phyloP scores from a whole-genome alignment of 53 echinoderm and acorn worm species.

The Holothuria leucospilota region DNA sequence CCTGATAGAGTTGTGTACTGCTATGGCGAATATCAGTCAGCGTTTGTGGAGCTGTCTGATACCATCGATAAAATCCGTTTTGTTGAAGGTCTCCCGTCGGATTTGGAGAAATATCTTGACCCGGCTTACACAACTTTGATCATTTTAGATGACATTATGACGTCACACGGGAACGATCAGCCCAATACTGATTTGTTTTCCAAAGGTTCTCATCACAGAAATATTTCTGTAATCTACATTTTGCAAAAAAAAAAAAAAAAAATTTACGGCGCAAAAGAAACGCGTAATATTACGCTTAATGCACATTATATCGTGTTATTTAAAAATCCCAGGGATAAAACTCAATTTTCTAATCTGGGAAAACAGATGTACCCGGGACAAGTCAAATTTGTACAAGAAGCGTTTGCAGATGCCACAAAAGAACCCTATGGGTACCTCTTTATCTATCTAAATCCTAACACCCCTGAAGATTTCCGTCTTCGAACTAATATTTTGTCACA shows the following conservation, averaged over 20 bases:
- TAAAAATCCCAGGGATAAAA: constrained; percentile 78
- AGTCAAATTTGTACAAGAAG: constrained; percentile 73
- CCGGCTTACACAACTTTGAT: constrained; percentile 57
- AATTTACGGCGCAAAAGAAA: constrained; percentile 81
- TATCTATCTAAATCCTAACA: constrained; percentile 57
- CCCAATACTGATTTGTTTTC: constrained; percentile 72
- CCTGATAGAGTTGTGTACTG: constrained; percentile 75
- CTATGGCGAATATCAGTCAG: constrained; percentile 82
- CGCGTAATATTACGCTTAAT: constrained; percentile 82
- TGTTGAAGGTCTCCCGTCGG: constrained; percentile 74
- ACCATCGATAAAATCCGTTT: constrained; percentile 63
- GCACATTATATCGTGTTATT: constrained; percentile 82
- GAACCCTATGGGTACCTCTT: constrained; percentile 60
- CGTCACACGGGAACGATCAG: constrained; percentile 64
- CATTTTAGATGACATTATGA: constrained; percentile 75
- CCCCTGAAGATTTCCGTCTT: constrained; percentile 53
- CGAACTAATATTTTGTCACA: constrained; percentile 56
- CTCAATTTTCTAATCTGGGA: constrained; percentile 76
- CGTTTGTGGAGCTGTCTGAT: constrained; percentile 66
- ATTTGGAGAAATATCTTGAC: constrained; percentile 66
- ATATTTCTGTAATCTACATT: constrained; percentile 81
- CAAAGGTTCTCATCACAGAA: constrained; percentile 83
- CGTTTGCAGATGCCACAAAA: constrained; percentile 57
- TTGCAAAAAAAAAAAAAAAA: too few species aligned
- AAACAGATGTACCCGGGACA: constrained; percentile 84